Base-by-base conservation (phyloP, 2,797 vertebrate species). In the Myotis myotis region DNA sequence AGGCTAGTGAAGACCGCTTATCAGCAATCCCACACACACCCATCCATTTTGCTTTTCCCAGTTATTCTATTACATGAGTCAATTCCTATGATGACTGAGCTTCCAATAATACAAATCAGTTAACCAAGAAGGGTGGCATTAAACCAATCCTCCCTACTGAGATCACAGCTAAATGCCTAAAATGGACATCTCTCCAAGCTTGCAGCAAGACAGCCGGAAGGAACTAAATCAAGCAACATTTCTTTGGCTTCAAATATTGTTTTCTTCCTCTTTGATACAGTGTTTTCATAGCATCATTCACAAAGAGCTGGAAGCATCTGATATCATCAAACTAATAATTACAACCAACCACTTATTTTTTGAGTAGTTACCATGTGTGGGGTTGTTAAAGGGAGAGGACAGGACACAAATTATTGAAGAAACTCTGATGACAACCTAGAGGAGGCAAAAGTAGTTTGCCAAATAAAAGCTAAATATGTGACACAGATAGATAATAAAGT, bases 171-270 rank as follows among this genome's bases (percentile, higher is more conserved):
- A 81, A 70, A 53, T 55, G 57, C 74, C 87, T 78, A 91, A 91
- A 89, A 89, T 57, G 91, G 91, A 87, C 70, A 75, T 82, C 30
- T 82, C 36, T 47, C 62, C 25, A 49, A 38, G 62, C 6, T 6
- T 70, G 25, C 47, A 72, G 80, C 66, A 80, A 83, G 87, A 71
- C 33, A 62, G 62, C 68, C 5, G 30, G 92, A 89, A 94, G 93
- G 93, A 94, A 94, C 81, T 92, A 87, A 82, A 70, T 84, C 47
- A 60, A 81, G 36, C 89, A 91, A 95, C 47, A 84, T 74, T 89
- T 83, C 49, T 72, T 90, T 95, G 92, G 93, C 87, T 95, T 33
- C 57, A 84, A 74, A 87, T 60, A 75, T 33, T 93, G 72, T 86
- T 96, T 96, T 88, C 96, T 87, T 87, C 71, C 82, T 91, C 86